These are phyloP conservation scores for Exocentrus adspersus DNA, from an alignment of 2,888 invertebrate species.

Conservation along the genomic window DNA sequence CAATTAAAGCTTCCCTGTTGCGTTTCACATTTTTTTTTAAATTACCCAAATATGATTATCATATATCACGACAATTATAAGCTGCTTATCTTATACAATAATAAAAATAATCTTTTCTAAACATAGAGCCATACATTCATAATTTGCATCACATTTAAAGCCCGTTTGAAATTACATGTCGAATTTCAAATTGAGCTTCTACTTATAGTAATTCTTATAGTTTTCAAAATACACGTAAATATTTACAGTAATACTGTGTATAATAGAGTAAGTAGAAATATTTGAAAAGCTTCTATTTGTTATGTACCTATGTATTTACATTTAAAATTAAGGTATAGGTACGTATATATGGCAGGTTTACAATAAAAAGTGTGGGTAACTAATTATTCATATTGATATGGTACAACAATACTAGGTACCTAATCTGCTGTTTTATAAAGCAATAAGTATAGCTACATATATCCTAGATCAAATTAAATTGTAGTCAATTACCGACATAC, in stretches of 20 bases:
- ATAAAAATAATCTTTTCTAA: conserved; percentile 60
- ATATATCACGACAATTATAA: conserved; percentile 63
- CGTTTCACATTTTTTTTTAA: conserved; percentile 15
- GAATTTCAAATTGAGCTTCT: conserved; percentile 39
- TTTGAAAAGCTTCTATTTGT: conserved; percentile 53
- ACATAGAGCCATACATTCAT: conserved; percentile 53
- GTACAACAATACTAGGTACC: not conserved
- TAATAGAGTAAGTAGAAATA: conserved; percentile 57
- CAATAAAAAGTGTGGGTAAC: conserved; percentile 47
- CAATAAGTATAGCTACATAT: too few relatives aligned
- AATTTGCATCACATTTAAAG: conserved; percentile 50
- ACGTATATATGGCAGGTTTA: conserved; percentile 61
- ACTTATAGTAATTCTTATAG: conserved; percentile 36
- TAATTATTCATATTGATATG: conserved; percentile 6
- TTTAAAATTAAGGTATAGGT: conserved; percentile 57
- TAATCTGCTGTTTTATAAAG: too few relatives aligned
- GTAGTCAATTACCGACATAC: too few relatives aligned
- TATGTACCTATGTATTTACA: conserved; percentile 56
- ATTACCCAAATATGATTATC: conserved; percentile 50
- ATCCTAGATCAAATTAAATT: too few relatives aligned
- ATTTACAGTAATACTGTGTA: conserved; percentile 56
- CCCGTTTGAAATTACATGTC: conserved; percentile 42
- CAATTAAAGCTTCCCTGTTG: not conserved
- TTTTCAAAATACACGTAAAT: conserved; percentile 53
- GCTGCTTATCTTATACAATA: conserved; percentile 60